Percentiles rank a stretch among this genome's conserved stretches.
Evolutionary conservation across 2,113 vertebrate species (phyloP).

Genomic region (Antechinus stuartii): DNA sequence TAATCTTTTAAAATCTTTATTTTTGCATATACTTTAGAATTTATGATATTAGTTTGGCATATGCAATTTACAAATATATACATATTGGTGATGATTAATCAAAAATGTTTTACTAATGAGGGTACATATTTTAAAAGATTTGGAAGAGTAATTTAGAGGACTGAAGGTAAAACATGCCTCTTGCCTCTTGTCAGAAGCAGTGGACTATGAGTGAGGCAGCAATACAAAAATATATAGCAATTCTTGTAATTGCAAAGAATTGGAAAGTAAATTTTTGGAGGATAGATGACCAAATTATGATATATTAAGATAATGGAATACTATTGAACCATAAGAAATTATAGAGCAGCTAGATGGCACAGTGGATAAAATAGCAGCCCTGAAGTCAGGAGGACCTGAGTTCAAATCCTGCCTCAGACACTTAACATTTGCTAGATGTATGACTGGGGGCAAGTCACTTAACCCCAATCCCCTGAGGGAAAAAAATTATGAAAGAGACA

Average conservation of each 20-base stretch:
- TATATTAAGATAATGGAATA: background rate
- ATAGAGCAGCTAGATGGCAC: too few species aligned
- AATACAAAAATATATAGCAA: background rate
- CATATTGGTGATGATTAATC: background rate
- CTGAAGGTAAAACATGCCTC: background rate
- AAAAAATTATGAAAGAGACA: background rate
- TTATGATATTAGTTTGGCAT: background rate
- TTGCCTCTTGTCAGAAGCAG: background rate
- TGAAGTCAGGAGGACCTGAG: too few species aligned
- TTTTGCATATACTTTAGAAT: background rate
- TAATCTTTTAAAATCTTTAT: background rate
- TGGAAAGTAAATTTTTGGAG: background rate
- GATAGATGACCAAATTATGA: background rate
- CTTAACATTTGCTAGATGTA: too few species aligned
- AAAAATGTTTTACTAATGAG: background rate
- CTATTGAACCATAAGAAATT: background rate
- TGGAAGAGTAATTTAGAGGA: background rate
- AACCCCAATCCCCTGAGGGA: too few species aligned
- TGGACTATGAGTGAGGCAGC: background rate
- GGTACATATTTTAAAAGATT: background rate
- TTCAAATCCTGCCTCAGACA: too few species aligned
- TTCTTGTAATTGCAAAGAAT: background rate
- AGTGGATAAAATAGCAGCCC: too few species aligned
- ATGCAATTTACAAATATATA: background rate
- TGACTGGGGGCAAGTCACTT: too few species aligned